Base-by-base conservation (phyloP, 2,797 vertebrate species). In the Scolopax bukidnonensis region DNA sequence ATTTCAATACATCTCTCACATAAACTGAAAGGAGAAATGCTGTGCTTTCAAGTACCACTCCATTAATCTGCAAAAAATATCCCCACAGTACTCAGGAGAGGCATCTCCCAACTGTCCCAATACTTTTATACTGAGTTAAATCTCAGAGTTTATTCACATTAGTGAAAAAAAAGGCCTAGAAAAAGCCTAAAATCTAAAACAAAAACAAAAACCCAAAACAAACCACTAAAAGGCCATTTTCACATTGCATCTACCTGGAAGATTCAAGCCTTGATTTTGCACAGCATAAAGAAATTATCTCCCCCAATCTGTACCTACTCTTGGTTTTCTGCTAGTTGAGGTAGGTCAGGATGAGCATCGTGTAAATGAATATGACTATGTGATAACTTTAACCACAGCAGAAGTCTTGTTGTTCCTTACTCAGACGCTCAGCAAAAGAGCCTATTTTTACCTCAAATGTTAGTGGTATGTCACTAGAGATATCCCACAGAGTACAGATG, bases 391-490 rank as follows among this genome's bases (percentile, higher is more conserved):
- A 82, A 53, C 69, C 40, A 91, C 24, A 91, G 69, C 53, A 94
- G 57, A 78, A 90, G 12, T 57, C 85, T 68, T 73, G 18, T 57
- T 84, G 83, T 68, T 93, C 51, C 53, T 74, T 47, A 81, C 41
- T 2, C 36, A 36, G 9, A 73, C 40, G 2, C 70, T 79, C 83
- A 74, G 64, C 43, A 74, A 57, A 92, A 94, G 41, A 87, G 71
- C 21, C 86, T 94, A 80, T 95, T 96, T 96, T 96, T 97, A 95
- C 80, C 88, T 87, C 88, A 83, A 67, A 90, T 67, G 56, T 78
- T 68, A 87, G 64, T 82, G 64, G 36, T 63, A 57, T 91, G 83
- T 90, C 91, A 95, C 70, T 74, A 61, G 43, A 96, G 80, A 79
- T 86, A 87, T 89, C 77, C 88, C 86, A 94, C 64, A 71, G 95